Evolutionary conservation across 2,797 vertebrate species (phyloP), one percentile per base, ranked within the genome.

Genomic region (Gambusia yucatana): DNA sequence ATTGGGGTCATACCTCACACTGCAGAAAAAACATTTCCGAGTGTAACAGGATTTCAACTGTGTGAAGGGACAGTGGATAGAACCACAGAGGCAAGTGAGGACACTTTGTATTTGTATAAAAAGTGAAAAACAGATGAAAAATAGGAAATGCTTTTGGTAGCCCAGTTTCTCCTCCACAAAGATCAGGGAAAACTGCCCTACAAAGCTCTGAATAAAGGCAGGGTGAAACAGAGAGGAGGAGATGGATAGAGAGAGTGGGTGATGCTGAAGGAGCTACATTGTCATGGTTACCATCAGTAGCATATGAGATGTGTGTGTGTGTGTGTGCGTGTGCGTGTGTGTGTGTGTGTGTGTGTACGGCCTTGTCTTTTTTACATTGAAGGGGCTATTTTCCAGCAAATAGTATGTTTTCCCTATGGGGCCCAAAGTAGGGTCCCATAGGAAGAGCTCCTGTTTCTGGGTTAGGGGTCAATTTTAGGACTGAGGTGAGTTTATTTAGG

Each of bases 251-350:
- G 78, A 91, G 94, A 93, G 93, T 92, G 94, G 90, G 84, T 90
- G 87, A 91, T 88, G 90, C 87, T 88, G 86, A 87, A 91, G 90
- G 88, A 87, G 91, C 87, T 88, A 81, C 86, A 93, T 94, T 85
- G 93, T 93, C 93, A 94, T 94, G 92, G 92, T 94, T 93, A 94
- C 93, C 89, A 89, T 80, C 43, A 28, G 77, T 50, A 76, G 72
- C 78, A 78, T 88, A 85, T 82, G 81, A 79, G 55, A 82, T 81
- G 79, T 80, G 79, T 65, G 11, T 46, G 65, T 17, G 25, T 33
- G 4, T 72, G 52, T 61, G 69, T 82, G 48, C 13, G 47, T 52
- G 69, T 82, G 48, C 13, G 47, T 52, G 47, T 41, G 73, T 74
- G 41, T 28, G 55, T 76, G 72, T 80, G 75, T 77, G 77, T 78